A percentile compares a stretch with the other conserved stretches of the same genome.
phyloP scores from a whole-genome alignment of 2,113 vertebrate genomes.

The Rhadina sibilatrix region DNA sequence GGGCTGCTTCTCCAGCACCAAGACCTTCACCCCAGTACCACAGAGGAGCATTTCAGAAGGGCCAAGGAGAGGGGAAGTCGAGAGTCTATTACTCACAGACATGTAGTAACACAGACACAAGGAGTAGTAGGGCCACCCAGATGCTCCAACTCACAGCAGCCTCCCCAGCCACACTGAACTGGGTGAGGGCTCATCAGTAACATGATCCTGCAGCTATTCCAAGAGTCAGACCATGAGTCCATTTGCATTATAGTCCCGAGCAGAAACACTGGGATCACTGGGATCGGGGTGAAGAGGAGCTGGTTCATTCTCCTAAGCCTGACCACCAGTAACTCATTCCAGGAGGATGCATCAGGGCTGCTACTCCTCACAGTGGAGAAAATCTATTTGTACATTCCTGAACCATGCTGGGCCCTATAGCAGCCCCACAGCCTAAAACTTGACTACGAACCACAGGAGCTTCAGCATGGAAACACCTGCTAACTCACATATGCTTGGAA shows the following conservation, averaged over 20 bases:
- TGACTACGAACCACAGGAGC: neutral
- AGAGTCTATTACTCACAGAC: constrained; percentile 37
- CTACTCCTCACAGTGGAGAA: neutral
- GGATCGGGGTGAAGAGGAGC: neutral
- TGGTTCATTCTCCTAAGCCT: neutral
- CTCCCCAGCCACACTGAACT: neutral
- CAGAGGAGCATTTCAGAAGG: constrained; percentile 27
- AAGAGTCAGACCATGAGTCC: neutral
- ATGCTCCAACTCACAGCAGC: neutral
- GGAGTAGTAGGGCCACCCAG: constrained; percentile 10
- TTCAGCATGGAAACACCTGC: neutral
- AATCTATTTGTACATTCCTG: constrained; percentile 5
- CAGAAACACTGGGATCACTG: neutral
- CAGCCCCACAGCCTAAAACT: neutral
- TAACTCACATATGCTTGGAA: neutral
- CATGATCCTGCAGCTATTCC: neutral
- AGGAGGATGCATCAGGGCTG: neutral
- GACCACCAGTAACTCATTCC: neutral
- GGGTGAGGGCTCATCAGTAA: neutral
- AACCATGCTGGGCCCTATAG: neutral
- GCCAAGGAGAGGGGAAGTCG: neutral
- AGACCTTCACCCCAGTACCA: constrained; percentile 70
- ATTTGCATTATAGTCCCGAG: neutral
- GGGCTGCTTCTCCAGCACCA: constrained; percentile 39
- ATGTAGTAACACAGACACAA: constrained; percentile 10